Evolutionary conservation across 2,888 invertebrate species (phyloP).

Genomic region (Erebia ligea): DNA sequence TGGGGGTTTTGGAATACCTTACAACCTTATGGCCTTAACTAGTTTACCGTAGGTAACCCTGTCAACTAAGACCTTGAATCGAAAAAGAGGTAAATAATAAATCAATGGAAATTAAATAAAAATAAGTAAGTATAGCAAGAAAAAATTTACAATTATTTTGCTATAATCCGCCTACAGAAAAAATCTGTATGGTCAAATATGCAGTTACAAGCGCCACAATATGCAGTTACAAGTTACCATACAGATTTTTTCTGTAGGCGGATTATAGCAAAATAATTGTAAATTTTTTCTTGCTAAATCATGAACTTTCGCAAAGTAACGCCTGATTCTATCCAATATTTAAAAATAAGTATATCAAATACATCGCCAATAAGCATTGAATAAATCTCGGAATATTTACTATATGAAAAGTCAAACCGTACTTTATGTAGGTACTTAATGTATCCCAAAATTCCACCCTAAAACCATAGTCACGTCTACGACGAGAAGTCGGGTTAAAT

Average conservation of each 20-base stretch:
- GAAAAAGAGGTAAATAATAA: neutral
- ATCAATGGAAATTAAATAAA: neutral
- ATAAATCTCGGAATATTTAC: neutral
- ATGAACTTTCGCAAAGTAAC: no score
- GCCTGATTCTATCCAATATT: no score
- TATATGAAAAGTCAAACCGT: neutral
- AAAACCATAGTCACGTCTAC: slow-evolving; percentile 3
- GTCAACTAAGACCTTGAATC: no score
- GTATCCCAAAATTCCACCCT: neutral
- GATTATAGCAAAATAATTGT: no score
- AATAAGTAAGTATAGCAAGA: neutral
- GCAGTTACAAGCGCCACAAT: no score
- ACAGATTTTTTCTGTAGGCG: no score
- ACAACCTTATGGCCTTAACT: neutral
- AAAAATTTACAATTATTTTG: no score
- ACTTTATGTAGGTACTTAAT: neutral
- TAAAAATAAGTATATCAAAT: neutral
- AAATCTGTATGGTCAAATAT: no score
- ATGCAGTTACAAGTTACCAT: no score
- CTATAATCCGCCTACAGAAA: no score
- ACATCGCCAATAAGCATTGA: neutral
- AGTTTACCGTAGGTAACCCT: neutral
- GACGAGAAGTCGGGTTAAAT: slow-evolving; percentile 9
- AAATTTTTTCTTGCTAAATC: no score
- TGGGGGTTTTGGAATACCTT: slow-evolving; percentile 39